Conservation (phyloP, 2,888 invertebrate genomes). For the Drosophila percnosoma region DNA sequence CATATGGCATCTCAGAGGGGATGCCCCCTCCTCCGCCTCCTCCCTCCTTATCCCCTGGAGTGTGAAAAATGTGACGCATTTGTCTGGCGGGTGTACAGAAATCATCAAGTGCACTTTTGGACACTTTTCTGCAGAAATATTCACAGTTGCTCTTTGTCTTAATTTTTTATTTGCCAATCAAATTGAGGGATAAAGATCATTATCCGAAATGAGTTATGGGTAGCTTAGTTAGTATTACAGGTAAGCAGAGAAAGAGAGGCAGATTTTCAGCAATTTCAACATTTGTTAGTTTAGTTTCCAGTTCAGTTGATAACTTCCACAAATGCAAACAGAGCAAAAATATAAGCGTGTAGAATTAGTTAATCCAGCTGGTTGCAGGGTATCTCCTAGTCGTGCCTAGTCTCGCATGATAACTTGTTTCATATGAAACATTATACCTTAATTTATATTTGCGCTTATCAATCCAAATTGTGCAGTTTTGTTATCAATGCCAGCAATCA, state of each 20-base stretch:
- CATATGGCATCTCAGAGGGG: slow-evolving; percentile 57
- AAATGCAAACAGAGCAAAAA: neutral
- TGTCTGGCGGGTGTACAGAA: slow-evolving; percentile 13
- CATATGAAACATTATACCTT: neutral
- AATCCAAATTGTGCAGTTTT: slow-evolving; percentile 28
- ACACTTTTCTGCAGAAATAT: slow-evolving; percentile 28
- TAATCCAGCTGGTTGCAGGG: neutral
- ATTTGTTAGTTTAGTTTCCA: too few species aligned
- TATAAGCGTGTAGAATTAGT: too few species aligned
- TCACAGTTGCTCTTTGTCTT: slow-evolving; percentile 11
- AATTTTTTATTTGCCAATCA: neutral
- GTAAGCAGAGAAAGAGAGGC: neutral
- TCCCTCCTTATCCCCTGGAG: neutral
- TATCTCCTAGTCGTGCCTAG: neutral
- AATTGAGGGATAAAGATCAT: neutral
- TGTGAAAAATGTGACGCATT: slow-evolving; percentile 17
- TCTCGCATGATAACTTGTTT: neutral
- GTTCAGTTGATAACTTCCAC: neutral
- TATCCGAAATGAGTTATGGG: neutral
- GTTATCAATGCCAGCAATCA: slow-evolving; percentile 44
- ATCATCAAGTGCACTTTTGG: slow-evolving; percentile 50
- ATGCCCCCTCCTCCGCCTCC: neutral
- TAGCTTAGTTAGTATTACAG: neutral
- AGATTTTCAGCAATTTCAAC: too few species aligned
- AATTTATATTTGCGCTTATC: slow-evolving; percentile 19